Conservation (phyloP, 1,140 invertebrate species). For the Piezodorus guildinii region DNA sequence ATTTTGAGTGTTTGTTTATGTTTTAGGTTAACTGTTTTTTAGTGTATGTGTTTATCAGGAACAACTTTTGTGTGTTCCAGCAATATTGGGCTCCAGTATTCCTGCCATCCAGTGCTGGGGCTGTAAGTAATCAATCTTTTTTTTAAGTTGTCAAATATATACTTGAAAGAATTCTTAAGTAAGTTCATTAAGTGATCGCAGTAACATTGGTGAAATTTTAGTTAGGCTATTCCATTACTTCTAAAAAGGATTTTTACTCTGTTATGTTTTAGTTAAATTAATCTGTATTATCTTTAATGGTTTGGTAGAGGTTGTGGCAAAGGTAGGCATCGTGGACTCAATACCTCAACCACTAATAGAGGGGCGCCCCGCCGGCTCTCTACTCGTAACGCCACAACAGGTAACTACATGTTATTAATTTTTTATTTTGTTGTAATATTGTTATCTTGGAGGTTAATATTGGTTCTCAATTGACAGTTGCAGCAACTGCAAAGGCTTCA, state of each 20-base stretch:
- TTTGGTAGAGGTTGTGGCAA: constrained; percentile 37
- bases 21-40: constrained; percentile 5
- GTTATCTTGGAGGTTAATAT: not conserved
- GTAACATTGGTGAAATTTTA: too few species aligned
- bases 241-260: not conserved
- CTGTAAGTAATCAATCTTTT: constrained; percentile 15
- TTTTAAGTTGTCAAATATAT: not conserved
- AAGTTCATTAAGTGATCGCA: not conserved
- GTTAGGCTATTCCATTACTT: too few species aligned
- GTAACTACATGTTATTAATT: constrained; percentile 30
- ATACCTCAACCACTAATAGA: constrained; percentile 35
- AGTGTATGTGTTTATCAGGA: constrained; percentile 13
- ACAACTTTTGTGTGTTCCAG: constrained; percentile 19
- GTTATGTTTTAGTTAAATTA: not conserved
- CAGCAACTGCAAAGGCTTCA: constrained; percentile 42
- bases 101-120: constrained; percentile 23
- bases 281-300: not conserved
- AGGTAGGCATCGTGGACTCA: constrained; percentile 44
- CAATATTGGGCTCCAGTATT: constrained; percentile 22
- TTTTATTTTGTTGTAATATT: constrained; percentile 16
- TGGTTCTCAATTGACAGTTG: constrained; percentile 31
- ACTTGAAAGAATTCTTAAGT: not conserved
- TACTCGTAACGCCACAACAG: constrained; percentile 43
- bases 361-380: constrained; percentile 45
- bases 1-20: constrained; percentile 20